Percentiles rank a stretch among this genome's conserved stretches.
Conservation (phyloP, 1,140 invertebrate genomes). For the Dysdera silvatica region DNA sequence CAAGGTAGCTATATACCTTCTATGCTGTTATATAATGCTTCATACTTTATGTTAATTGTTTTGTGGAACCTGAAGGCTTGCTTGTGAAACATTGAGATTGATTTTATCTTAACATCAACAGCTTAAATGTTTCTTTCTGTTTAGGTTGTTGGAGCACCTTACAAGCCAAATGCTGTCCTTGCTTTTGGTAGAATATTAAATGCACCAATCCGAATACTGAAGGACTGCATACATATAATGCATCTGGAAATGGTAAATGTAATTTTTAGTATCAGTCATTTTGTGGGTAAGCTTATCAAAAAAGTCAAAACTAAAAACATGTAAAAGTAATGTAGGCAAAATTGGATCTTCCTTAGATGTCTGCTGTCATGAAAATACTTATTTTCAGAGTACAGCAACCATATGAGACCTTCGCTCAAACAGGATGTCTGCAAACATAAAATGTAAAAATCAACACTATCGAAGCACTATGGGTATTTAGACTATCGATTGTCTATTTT, state of each 20-base stretch:
- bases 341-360: too few relatives aligned
- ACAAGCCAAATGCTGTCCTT: slow-evolving; percentile 74
- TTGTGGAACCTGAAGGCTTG: neutral
- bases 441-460: too few relatives aligned
- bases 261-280: neutral
- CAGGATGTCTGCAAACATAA: too few relatives aligned
- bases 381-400: too few relatives aligned
- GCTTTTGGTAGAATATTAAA: slow-evolving; percentile 74
- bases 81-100: neutral
- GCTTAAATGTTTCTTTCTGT: neutral
- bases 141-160: slow-evolving; percentile 60
- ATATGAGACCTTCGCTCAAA: too few relatives aligned
- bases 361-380: too few relatives aligned
- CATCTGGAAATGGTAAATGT: slow-evolving; percentile 60
- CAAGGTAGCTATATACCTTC: slow-evolving; percentile 50
- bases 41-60: neutral
- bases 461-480: too few relatives aligned
- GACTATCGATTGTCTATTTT: too few relatives aligned
- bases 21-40: neutral
- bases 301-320: neutral
- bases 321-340: too few relatives aligned
- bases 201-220: slow-evolving; percentile 71
- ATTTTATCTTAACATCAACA: neutral
- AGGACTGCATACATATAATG: slow-evolving; percentile 86
- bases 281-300: neutral